Base-by-base conservation (phyloP, 2,113 vertebrate genomes). In the Atlantisia rogersi region DNA sequence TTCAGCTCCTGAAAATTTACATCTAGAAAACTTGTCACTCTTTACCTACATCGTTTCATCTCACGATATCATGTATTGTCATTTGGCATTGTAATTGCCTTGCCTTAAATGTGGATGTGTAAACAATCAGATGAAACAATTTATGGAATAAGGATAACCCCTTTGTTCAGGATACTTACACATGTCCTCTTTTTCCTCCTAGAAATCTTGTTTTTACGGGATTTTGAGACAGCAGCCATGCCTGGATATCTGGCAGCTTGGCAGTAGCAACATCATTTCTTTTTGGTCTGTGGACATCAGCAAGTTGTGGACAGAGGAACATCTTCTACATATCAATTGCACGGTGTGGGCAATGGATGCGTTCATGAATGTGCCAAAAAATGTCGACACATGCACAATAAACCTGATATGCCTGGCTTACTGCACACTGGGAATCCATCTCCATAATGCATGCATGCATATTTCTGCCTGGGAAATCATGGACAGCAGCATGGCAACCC, bases 381-480 rank as follows among this genome's bases (percentile, higher is more conserved):
- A 76, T 69, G 95, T 89, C 70, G 0, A 95, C 94, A 95, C 44
- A 58, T 25, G 74, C 94, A 97, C 95, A 97, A 97, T 97, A 87
- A 96, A 88, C 81, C 74, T 69, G 95, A 92, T 88, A 96, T 96
- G 95, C 96, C 96, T 95, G 93, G 84, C 94, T 97, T 96, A 40
- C 95, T 96, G 94, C 95, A 94, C 96, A 76, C 95, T 97, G 95
- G 95, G 96, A 97, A 95, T 95, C 95, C 91, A 65, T 73, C 95
- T 95, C 82, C 84, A 96, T 95, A 85, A 96, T 96, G 89, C 91
- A 95, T 94, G 86, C 86, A 76, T 79, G 95, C 95, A 97, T 96
- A 97, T 92, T 97, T 97, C 86, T 95, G 84, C 70, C 94, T 95
- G 93, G 94, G 96, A 97, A 96, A 95, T 96, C 93, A 91, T 96